These are phyloP conservation scores for Hephaestus fuliginosus DNA, from an alignment of 2,797 vertebrate species.

Conservation along the genomic window DNA sequence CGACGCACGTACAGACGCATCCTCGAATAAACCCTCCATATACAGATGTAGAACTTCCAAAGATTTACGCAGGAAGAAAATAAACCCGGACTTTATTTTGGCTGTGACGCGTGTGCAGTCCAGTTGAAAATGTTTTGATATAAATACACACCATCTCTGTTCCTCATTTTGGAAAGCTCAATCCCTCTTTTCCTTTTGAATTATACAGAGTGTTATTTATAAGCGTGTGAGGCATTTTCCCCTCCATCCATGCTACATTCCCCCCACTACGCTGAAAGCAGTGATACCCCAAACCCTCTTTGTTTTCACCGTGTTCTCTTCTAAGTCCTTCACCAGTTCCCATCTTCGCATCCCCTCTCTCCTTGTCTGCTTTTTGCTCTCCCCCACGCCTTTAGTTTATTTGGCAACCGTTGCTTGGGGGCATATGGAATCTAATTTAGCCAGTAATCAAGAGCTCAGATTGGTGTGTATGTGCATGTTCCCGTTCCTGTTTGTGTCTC, in stretches of 20 bases:
- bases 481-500: conserved; percentile 11
- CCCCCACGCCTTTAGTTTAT: conserved; percentile 58
- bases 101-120: conserved; percentile 36
- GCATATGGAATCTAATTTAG: conserved; percentile 71
- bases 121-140: conserved; percentile 49
- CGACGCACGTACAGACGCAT: not conserved
- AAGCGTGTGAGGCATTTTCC: conserved; percentile 14
- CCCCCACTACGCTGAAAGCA: conserved; percentile 13
- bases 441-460: conserved; percentile 68
- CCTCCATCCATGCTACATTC: conserved; percentile 26
- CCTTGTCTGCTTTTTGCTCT: conserved; percentile 29
- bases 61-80: conserved; percentile 33
- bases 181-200: conserved; percentile 44
- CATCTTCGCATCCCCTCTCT: conserved; percentile 31
- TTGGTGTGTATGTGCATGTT: conserved; percentile 32
- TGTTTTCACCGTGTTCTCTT: conserved; percentile 46
- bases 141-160: conserved; percentile 41
- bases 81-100: conserved; percentile 23
- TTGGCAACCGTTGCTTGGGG: conserved; percentile 51
- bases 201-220: conserved; percentile 63
- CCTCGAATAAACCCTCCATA: conserved; percentile 42
- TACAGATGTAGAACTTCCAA: conserved; percentile 50
- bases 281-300: conserved; percentile 4
- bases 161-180: conserved; percentile 41
- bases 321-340: conserved; percentile 41